Conservation (phyloP, 2,797 vertebrate genomes). For the Manis javanica region DNA sequence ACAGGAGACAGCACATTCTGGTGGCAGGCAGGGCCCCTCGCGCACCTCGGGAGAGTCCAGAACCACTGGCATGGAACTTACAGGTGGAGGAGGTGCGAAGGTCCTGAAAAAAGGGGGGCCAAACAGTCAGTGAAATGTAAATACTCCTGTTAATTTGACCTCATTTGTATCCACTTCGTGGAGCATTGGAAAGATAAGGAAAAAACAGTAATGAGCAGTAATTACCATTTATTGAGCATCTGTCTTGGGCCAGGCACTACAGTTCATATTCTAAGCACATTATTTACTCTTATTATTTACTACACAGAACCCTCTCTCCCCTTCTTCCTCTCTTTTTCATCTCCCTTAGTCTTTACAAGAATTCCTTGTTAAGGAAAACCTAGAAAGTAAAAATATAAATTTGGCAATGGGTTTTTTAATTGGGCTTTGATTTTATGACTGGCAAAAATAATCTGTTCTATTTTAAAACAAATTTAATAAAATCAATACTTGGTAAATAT, state of each 20-base stretch:
- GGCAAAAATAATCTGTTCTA: background rate
- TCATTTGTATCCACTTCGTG: background rate
- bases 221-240: background rate
- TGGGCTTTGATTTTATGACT: background rate
- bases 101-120: background rate
- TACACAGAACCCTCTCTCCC: background rate
- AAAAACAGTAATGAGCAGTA: background rate
- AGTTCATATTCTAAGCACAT: background rate
- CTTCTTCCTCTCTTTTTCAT: background rate
- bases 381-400: background rate
- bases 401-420: background rate
- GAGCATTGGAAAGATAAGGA: background rate
- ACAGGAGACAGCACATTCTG: background rate
- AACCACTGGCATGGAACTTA: background rate
- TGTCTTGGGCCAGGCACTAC: background rate
- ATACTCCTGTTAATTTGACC: background rate
- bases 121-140: background rate
- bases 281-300: background rate
- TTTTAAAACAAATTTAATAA: background rate
- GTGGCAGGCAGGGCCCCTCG: background rate
- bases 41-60: accelerated
- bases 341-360: background rate
- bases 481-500: background rate
- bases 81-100: background rate
- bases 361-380: constrained; percentile 12